Conservation (phyloP, 2,888 invertebrate genomes). For the Epinotia demarniana region DNA sequence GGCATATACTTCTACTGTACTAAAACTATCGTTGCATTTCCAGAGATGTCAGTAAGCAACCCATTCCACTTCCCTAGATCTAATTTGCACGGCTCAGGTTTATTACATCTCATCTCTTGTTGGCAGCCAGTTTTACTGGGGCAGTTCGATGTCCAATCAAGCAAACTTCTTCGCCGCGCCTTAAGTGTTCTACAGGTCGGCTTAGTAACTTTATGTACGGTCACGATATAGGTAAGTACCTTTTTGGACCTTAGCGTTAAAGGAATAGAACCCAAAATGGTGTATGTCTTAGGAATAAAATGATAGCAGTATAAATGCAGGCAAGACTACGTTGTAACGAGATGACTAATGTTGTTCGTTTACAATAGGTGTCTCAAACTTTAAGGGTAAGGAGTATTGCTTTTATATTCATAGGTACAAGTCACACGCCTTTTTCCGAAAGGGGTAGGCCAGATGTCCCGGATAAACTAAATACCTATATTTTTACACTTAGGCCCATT, state of each 20-base stretch:
- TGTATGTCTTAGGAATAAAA: not conserved
- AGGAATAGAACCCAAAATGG: not conserved
- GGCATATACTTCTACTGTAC: too few species aligned
- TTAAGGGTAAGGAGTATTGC: not conserved
- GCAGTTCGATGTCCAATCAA: conserved; percentile 43
- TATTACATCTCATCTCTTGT: conserved; percentile 42
- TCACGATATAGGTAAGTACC: not conserved
- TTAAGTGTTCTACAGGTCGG: conserved; percentile 25
- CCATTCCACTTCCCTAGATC: conserved; percentile 13
- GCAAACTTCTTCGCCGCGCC: conserved; percentile 31
- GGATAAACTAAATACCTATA: too few species aligned
- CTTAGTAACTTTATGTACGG: conserved; percentile 29
- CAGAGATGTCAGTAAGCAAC: not conserved
- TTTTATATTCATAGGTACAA: not conserved
- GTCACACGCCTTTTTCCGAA: not conserved
- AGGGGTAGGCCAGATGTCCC: too few species aligned
- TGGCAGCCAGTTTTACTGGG: conserved; percentile 42
- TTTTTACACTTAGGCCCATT: too few species aligned
- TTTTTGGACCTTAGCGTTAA: not conserved
- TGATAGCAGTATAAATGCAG: not conserved
- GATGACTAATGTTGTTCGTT: not conserved
- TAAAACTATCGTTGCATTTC: not conserved
- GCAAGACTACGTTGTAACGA: not conserved
- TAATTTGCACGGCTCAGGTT: conserved; percentile 42
- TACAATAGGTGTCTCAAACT: too few species aligned